Conservation (phyloP, 2,888 invertebrate species). For the Pediacus dermestoides region DNA sequence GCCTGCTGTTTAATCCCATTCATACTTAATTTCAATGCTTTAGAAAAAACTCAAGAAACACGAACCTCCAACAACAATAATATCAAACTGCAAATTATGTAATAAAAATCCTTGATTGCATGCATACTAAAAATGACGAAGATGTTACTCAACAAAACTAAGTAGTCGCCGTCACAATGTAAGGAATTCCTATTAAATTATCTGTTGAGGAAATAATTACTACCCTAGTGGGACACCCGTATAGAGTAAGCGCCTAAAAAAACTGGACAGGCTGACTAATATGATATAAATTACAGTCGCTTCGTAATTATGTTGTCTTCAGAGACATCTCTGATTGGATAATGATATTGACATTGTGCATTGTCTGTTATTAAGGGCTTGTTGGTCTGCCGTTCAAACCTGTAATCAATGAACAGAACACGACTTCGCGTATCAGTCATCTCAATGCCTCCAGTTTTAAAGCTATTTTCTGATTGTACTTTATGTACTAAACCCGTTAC, state of each 20-base stretch:
- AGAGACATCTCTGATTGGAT: conserved; percentile 51
- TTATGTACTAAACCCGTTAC: conserved; percentile 9
- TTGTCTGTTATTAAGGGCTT: conserved; percentile 47
- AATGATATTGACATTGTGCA: conserved; percentile 51
- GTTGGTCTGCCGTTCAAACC: conserved; percentile 39
- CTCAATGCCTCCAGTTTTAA: conserved; percentile 35
- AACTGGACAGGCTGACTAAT: conserved; percentile 42
- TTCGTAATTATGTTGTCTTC: conserved; percentile 49
- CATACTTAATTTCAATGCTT: no score
- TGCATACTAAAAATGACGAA: no score
- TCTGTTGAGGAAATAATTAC: conserved; percentile 41
- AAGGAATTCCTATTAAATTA: conserved; percentile 42
- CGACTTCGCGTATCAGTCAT: conserved; percentile 33
- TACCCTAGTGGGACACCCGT: conserved; percentile 38
- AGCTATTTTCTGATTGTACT: conserved; percentile 13
- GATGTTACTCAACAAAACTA: no score
- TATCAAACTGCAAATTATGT: no score
- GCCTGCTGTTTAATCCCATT: no score
- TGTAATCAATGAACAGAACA: conserved; percentile 40
- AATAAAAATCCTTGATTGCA: no score
- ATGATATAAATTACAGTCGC: conserved; percentile 49
- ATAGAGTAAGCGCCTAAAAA: conserved; percentile 36
- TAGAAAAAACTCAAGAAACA: no score
- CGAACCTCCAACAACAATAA: no score
- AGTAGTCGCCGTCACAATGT: no score